A percentile compares a stretch with the other conserved stretches of the same genome.
Evolutionary conservation across 2,888 invertebrate genomes (phyloP).

Genomic region (Drosophila borealis): DNA sequence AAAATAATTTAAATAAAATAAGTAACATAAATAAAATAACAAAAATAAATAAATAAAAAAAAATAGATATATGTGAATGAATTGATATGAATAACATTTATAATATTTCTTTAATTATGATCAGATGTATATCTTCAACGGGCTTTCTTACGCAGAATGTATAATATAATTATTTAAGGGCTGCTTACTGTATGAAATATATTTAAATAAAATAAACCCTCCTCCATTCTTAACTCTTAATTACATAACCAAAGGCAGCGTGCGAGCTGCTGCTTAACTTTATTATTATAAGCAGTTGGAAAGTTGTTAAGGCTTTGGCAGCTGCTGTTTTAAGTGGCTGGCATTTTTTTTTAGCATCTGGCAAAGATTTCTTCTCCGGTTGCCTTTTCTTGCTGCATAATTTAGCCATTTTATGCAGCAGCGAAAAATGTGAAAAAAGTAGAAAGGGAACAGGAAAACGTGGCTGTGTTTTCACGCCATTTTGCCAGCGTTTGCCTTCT

Average conservation of each 20-base stretch:
- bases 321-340: slow-evolving; percentile 43
- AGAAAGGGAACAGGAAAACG: slow-evolving; percentile 9
- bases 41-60: too few species aligned
- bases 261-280: slow-evolving; percentile 31
- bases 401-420: slow-evolving; percentile 67
- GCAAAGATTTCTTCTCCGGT: slow-evolving; percentile 53
- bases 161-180: too few species aligned
- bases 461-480: slow-evolving; percentile 47
- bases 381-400: slow-evolving; percentile 52
- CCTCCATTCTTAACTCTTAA: neutral
- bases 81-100: too few species aligned
- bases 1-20: too few species aligned
- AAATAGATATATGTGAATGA: too few species aligned
- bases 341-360: slow-evolving; percentile 67
- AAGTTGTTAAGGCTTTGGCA: slow-evolving; percentile 28
- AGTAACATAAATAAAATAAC: too few species aligned
- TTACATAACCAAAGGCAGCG: slow-evolving; percentile 1
- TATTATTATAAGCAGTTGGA: slow-evolving; percentile 24
- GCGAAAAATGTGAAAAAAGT: slow-evolving; percentile 15
- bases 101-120: too few species aligned
- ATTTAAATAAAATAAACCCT: neutral
- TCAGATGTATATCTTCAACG: too few species aligned
- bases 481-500: slow-evolving; percentile 40
- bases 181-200: too few species aligned
- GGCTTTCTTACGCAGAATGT: too few species aligned